These are phyloP conservation scores for Apodemus speciosus DNA, from an alignment of 2,113 vertebrate genomes.

Conservation along the genomic window DNA sequence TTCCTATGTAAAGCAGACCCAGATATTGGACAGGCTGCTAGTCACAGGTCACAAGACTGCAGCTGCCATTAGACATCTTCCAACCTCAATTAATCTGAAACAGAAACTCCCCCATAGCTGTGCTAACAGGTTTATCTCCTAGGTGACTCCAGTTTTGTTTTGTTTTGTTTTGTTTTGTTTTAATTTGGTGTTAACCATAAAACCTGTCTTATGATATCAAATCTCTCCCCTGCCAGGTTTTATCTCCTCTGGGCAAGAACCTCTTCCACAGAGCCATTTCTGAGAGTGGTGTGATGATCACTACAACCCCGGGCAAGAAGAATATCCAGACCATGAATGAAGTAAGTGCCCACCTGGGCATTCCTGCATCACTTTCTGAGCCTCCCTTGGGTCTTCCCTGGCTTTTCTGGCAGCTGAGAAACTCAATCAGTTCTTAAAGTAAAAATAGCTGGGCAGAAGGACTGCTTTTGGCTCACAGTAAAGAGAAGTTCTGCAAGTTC, in stretches of 20 bases:
- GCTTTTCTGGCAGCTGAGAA: not conserved
- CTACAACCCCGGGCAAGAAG: rapidly evolving
- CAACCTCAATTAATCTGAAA: not conserved
- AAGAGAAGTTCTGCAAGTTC: not conserved
- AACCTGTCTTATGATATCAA: too few species aligned
- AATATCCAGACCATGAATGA: not conserved
- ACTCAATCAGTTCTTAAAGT: too few species aligned
- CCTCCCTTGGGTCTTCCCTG: not conserved
- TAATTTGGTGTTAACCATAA: not conserved
- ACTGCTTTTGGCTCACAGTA: not conserved
- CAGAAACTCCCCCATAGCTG: not conserved
- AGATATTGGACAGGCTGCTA: not conserved
- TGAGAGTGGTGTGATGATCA: constrained; percentile 84
- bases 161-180: too few species aligned
- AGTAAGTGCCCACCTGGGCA: not conserved
- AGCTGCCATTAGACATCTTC: too few species aligned
- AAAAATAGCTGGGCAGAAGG: not conserved
- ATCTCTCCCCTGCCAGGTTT: constrained; percentile 76
- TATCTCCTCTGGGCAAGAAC: constrained; percentile 86
- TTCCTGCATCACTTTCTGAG: rapidly evolving
- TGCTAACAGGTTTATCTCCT: not conserved
- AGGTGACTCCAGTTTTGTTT: not conserved
- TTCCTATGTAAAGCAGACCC: not conserved
- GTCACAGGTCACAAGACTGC: too few species aligned
- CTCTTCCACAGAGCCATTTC: constrained; percentile 89